These are phyloP conservation scores for Coptodon bakossiorum DNA, from an alignment of 2,113 vertebrate genomes.

Conservation along the genomic window DNA sequence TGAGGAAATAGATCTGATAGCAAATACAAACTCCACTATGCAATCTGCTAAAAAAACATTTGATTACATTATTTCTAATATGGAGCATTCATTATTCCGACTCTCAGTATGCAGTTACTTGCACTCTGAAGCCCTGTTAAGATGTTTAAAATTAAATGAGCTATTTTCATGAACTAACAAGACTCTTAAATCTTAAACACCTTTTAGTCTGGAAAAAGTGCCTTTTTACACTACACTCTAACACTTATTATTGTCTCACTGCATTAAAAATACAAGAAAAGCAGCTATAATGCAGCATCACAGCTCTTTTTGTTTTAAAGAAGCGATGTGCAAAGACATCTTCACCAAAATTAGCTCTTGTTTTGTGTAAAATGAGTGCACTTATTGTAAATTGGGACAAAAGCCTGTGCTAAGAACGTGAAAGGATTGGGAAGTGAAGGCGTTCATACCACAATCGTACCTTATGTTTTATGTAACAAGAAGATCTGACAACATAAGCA, in stretches of 20 bases:
- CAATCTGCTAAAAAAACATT: neutral
- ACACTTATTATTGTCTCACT: neutral
- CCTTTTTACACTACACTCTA: neutral
- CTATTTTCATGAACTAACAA: neutral
- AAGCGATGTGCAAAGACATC: neutral
- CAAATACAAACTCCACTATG: neutral
- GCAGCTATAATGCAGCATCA: neutral
- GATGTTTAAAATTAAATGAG: conserved; percentile 11
- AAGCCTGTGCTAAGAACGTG: neutral
- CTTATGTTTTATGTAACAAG: neutral
- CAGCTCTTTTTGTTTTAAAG: neutral
- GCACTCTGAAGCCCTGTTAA: neutral
- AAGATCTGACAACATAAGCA: neutral
- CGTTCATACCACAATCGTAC: neutral
- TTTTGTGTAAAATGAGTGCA: neutral
- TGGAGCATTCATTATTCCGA: neutral
- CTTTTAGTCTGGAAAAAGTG: neutral
- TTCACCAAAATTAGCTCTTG: neutral
- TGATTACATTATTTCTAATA: neutral
- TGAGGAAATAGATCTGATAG: neutral
- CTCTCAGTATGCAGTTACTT: neutral
- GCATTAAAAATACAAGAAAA: neutral
- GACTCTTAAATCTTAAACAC: neutral
- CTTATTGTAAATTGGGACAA: neutral
- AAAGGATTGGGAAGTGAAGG: neutral